These are phyloP conservation scores for Gymnocheta viridis DNA, from an alignment of 2,888 invertebrate species.

Conservation along the genomic window DNA sequence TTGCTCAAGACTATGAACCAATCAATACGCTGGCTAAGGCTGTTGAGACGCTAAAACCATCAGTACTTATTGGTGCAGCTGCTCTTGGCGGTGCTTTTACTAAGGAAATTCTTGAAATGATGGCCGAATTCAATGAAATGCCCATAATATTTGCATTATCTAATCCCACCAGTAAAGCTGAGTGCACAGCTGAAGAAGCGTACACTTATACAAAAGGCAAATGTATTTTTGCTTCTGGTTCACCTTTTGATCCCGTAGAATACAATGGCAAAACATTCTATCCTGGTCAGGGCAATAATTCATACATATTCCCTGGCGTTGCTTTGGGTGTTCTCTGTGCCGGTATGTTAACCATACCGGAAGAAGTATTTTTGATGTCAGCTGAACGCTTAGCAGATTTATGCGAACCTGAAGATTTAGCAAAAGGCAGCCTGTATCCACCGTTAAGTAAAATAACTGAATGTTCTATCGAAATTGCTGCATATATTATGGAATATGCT, in stretches of 20 bases:
- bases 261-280: constrained; percentile 90
- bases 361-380: constrained; percentile 95
- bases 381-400: constrained; percentile 92
- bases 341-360: constrained; percentile 93
- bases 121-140: constrained; percentile 91
- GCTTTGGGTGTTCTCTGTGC: constrained; percentile 95
- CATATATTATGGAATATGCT: constrained; percentile 90
- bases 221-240: constrained; percentile 97
- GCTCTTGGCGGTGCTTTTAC: constrained; percentile 98
- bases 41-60: constrained; percentile 91
- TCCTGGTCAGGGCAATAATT: constrained; percentile 99
- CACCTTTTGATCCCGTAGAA: constrained; percentile 94
- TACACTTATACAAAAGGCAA: constrained; percentile 94
- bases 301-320: constrained; percentile 98
- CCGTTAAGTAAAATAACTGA: constrained; percentile 91
- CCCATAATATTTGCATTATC: constrained; percentile 99
- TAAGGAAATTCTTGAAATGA: constrained; percentile 90
- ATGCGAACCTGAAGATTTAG: constrained; percentile 91
- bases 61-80: constrained; percentile 96
- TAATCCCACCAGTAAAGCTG: constrained; percentile 98
- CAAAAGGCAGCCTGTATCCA: constrained; percentile 94
- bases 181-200: constrained; percentile 99
- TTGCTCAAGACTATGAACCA: constrained; percentile 90
- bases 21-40: constrained; percentile 91
- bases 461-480: constrained; percentile 94